phyloP scores from a whole-genome alignment of 2,797 vertebrate genomes.

The Geotrypetes seraphini region DNA sequence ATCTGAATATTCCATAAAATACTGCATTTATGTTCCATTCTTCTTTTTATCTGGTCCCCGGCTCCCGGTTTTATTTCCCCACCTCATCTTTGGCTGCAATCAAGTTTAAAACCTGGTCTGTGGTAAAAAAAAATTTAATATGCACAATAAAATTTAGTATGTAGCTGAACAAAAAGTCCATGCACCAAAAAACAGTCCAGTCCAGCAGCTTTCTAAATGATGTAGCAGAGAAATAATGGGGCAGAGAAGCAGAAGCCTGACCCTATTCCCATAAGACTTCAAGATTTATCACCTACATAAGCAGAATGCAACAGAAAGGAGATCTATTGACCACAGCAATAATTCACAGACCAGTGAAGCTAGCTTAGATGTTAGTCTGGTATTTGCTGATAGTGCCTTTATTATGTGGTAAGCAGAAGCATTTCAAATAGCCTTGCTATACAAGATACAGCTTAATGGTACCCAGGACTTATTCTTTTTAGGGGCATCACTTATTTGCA shows the following conservation, averaged over 20 bases:
- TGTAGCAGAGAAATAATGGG: conserved; percentile 52
- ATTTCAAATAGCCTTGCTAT: conserved; percentile 15
- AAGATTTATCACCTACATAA: conserved; percentile 62
- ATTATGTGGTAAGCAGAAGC: conserved; percentile 11
- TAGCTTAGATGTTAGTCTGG: conserved; percentile 35
- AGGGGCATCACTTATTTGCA: conserved; percentile 19
- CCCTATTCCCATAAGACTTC: conserved; percentile 44
- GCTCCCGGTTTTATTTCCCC: conserved; percentile 11
- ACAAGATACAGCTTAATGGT: conserved; percentile 34
- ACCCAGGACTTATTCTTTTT: conserved; percentile 27
- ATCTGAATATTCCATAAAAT: background rate
- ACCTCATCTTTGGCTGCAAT: background rate
- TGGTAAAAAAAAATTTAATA: conserved; percentile 33
- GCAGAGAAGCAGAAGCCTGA: conserved; percentile 38
- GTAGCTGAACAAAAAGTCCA: conserved; percentile 31
- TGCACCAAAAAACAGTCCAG: conserved; percentile 31
- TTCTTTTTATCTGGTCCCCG: background rate
- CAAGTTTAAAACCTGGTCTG: conserved; percentile 12
- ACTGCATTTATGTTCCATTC: background rate
- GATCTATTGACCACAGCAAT: conserved; percentile 49
- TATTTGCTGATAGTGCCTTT: conserved; percentile 47
- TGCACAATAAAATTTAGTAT: conserved; percentile 31
- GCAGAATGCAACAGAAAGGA: conserved; percentile 50
- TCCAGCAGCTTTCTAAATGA: conserved; percentile 52
- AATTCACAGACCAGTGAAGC: conserved; percentile 47